Base-by-base conservation (phyloP, 1,140 invertebrate genomes). In the Brachionus paranguensis region DNA sequence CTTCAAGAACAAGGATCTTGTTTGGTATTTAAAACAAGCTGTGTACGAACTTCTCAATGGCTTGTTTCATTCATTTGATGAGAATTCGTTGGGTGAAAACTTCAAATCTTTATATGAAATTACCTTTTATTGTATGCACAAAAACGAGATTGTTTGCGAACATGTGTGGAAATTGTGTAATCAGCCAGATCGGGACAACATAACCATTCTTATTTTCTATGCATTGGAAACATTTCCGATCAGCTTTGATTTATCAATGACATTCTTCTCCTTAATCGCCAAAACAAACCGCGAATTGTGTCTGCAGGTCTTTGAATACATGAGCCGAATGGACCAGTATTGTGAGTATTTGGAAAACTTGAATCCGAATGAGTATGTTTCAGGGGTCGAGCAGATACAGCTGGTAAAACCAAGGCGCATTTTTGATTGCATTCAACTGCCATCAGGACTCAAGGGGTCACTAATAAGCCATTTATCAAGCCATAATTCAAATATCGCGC, bases 141-240 rank as follows among this genome's bases (percentile, higher is more conserved):
- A 68, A 60, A 81, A 81, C 14, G 41, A 81, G 1, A 33, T 68
- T 27, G 3, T 81, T 14, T 81, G 78, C 11, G n/a, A 81, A 68
- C 53, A 68, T 17, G 27, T 81, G 37, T 81, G 78, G 78, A 64
- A 64, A 47, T 47, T 81, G n/a, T 81, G 50, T 24, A 60, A 60
- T 20, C 55, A 47, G 11, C 50, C 50, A 24, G 78, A 81, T 14
- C 33, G 78, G n/a, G 53, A 81, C 20, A 81, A 81, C 17, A 47
- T 81, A 65, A 81, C 78, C n/a, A 81, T 64, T 20, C 33, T 81
- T 6, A 60, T 81, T 20, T 64, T 14, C n/a, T 68, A 81, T 37
- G 20, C 55, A 14, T 43, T 81, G n/a, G 78, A 81, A 37, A 81
- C 78, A 64, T 81, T 81, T 81, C 78, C 78, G 78, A 68, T 68